Conservation (phyloP, 64 coral and sea anemone species). For the Anthopleura sola region DNA sequence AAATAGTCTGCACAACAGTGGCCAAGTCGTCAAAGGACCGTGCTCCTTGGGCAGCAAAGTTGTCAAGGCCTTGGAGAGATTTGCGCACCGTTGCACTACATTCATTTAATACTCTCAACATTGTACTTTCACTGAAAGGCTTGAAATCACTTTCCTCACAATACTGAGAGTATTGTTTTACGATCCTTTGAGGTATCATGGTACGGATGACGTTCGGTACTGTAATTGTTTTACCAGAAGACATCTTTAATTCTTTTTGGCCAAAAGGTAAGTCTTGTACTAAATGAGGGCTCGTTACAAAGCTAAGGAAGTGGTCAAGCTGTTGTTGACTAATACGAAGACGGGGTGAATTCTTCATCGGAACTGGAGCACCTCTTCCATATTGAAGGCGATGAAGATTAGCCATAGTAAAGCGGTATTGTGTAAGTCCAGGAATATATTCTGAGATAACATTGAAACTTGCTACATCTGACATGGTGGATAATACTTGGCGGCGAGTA, state of each 20-base stretch:
- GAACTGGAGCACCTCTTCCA: constrained; percentile 28
- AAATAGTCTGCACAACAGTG: not conserved
- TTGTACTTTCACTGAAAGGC: constrained; percentile 21
- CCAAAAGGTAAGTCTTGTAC: constrained; percentile 41
- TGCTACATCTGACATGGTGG: constrained; percentile 14
- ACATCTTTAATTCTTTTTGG: constrained; percentile 2
- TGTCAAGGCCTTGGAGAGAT: constrained; percentile 33
- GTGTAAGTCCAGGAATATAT: constrained; percentile 43
- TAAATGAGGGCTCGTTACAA: constrained; percentile 18
- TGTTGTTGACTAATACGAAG: constrained; percentile 9
- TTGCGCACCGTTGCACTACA: constrained; percentile 23
- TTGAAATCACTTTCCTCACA: constrained; percentile 17
- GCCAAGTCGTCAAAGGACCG: constrained; percentile 20
- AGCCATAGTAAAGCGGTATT: constrained; percentile 44
- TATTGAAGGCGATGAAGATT: constrained; percentile 39
- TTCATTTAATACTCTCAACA: constrained; percentile 18
- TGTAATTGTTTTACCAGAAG: constrained; percentile 2
- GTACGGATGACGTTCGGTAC: constrained; percentile 28
- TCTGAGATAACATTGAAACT: constrained; percentile 25
- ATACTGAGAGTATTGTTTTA: constrained; percentile 31
- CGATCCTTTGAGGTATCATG: constrained; percentile 16
- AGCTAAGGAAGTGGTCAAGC: constrained; percentile 32
- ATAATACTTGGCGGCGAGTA: constrained; percentile 21
- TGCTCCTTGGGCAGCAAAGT: constrained; percentile 36
- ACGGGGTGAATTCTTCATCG: not conserved